These are phyloP conservation scores for Agonopterix heracliana DNA, from an alignment of 2,888 invertebrate species.

Conservation along the genomic window DNA sequence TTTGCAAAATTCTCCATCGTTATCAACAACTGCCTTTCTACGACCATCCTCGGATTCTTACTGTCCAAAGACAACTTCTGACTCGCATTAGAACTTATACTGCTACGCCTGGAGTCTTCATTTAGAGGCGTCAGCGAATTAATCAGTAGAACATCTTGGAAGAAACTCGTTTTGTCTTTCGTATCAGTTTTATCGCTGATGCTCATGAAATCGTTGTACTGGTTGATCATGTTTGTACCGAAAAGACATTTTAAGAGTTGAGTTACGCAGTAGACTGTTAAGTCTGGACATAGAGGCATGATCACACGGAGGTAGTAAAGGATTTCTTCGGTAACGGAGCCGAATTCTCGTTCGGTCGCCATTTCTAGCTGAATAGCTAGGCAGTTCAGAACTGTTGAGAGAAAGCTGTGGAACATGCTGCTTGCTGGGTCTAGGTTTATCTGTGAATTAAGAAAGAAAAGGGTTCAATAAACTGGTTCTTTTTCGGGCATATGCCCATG, in stretches of 20 bases:
- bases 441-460: slow-evolving; percentile 52
- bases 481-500: too few species aligned
- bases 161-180: slow-evolving; percentile 31
- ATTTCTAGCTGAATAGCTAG: slow-evolving; percentile 83
- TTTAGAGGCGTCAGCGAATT: slow-evolving; percentile 28
- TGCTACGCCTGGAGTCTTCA: slow-evolving; percentile 41
- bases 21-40: slow-evolving; percentile 52
- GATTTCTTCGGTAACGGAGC: slow-evolving; percentile 86
- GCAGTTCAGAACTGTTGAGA: slow-evolving; percentile 79
- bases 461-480: too few species aligned
- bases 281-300: slow-evolving; percentile 81
- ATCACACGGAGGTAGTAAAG: slow-evolving; percentile 84
- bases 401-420: slow-evolving; percentile 82
- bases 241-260: slow-evolving; percentile 86
- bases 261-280: slow-evolving; percentile 84
- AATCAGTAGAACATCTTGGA: slow-evolving; percentile 48
- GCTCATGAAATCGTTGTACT: slow-evolving; percentile 55
- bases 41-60: slow-evolving; percentile 51
- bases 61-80: slow-evolving; percentile 47
- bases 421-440: slow-evolving; percentile 85
- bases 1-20: slow-evolving; percentile 65
- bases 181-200: slow-evolving; percentile 33
- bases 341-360: slow-evolving; percentile 81
- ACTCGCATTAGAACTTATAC: slow-evolving; percentile 48
- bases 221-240: slow-evolving; percentile 80